Base-by-base conservation (phyloP, 2,888 invertebrate genomes). In the Macropis europaea region DNA sequence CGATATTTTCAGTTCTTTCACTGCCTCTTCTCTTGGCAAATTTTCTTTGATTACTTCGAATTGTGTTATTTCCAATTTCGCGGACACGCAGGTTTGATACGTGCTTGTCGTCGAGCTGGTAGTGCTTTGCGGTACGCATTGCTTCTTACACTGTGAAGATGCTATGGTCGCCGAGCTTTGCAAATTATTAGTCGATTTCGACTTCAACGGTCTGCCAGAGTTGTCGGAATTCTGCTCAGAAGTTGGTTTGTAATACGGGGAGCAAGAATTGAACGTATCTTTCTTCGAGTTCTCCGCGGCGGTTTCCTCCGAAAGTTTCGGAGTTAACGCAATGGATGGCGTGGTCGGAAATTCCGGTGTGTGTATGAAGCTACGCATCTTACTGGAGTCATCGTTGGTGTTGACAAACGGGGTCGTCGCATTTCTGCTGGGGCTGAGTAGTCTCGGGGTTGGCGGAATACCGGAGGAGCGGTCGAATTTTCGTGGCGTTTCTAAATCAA, bases 341-440 rank as follows among this genome's bases (percentile, higher is more conserved):
- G 90, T 90, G 1, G 79, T 82, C 1, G 90, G 90, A 40, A 88
- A 87, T 34, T 89, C 90, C 1, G 90, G 90, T 0, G 90, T 90
- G 2, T 80, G 69, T 4, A 89, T 83, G 11, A 87, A 85, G 13
- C 84, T 81, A n/a, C 79, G 82, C 30, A 89, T 74, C 48, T 82
- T 88, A 1, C 68, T 74, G 0, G 83, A 79, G 6, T 88, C 84
- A 1, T 88, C 87, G 24, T 53, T 71, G 0, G 76, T 66, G 28
- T 82, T 81, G 2, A 76, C 52, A 38, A 84, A 86, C 0, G 83
- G 84, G 0, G 84, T 85, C 0, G 83, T 74, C 2, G 78, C 62
- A 48, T 66, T 84, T 9, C 84, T 87, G 2, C 77, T 84, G 0
- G 90, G 89, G 22, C 85, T 86, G 0, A 86, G 64, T 11, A 89